Base-by-base conservation (phyloP, 2,113 vertebrate genomes). In the Campylomormyrus tamandua region DNA sequence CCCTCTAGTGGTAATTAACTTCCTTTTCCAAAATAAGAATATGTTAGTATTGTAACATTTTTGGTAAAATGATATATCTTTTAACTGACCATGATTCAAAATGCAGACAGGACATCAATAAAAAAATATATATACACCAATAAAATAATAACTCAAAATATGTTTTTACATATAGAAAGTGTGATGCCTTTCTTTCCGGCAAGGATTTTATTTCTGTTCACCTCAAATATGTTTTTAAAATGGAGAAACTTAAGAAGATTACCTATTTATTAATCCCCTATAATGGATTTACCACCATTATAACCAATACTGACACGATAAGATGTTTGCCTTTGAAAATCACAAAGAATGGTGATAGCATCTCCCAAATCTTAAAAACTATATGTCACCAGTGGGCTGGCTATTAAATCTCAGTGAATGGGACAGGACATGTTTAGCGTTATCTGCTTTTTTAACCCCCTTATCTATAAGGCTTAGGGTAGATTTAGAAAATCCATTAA, bases 401-500 rank as follows among this genome's bases (percentile, higher is more conserved):
- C 94, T 94, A 97, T 97, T 96, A 97, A 97, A 94, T 93, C 94
- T 93, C 90, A 91, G 92, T 87, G 89, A 95, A 95, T 95, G 89
- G 94, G 95, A 96, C 93, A 92, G 95, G 93, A 94, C 94, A 96
- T 96, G 95, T 96, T 96, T 93, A 96, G 94, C 94, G 95, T 93
- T 96, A 98, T 98, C 95, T 93, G 95, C 95, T 95, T 95, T 96
- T 96, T 95, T 97, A 96, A 97, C 94, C 95, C 95, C 91, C 92
- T 96, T 96, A 96, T 97, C 95, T 95, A 95, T 95, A 96, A 94
- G 93, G 95, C 96, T 96, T 95, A 95, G 92, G 95, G 95, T 95
- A 95, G 96, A 95, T 96, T 96, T 94, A 94, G 91, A 95, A 98
- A 99, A 99, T 98, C 98, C 97, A 95, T 95, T 99, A 98, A 99